These are phyloP conservation scores for Polymixis flavicincta DNA, from an alignment of 2,888 invertebrate genomes.

Conservation along the genomic window DNA sequence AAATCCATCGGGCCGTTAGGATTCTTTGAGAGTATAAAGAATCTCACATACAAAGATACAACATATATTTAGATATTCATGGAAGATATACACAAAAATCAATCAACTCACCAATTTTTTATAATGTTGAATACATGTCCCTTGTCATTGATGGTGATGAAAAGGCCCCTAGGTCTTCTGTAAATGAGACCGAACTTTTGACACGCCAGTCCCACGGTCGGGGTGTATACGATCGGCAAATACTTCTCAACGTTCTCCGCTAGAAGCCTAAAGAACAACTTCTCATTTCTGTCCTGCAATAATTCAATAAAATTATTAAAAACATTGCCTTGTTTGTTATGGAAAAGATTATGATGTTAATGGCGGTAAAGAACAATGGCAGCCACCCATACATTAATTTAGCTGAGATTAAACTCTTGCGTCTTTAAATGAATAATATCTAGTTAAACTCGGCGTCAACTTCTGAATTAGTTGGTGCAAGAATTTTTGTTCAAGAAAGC, in stretches of 20 bases:
- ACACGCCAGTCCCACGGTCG: constrained; percentile 99
- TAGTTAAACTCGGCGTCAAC: too few relatives aligned
- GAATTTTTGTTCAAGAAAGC: too few relatives aligned
- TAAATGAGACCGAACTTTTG: constrained; percentile 99
- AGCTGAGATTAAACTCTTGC: too few relatives aligned
- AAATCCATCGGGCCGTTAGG: background rate
- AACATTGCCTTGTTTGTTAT: constrained; percentile 30
- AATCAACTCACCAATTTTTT: constrained; percentile 95
- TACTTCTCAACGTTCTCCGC: constrained; percentile 97
- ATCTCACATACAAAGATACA: background rate
- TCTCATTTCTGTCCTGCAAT: constrained; percentile 97
- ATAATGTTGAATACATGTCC: constrained; percentile 97
- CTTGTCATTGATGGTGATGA: constrained; percentile 98
- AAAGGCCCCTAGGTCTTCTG: constrained; percentile 98
- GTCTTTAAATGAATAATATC: too few relatives aligned
- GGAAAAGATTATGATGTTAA: background rate
- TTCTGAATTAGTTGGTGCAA: too few relatives aligned
- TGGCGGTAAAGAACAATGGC: background rate
- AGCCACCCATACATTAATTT: too few relatives aligned
- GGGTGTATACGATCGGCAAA: constrained; percentile 99
- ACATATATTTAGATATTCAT: background rate
- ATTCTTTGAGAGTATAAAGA: background rate
- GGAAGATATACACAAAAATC: background rate
- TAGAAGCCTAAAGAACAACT: constrained; percentile 97
- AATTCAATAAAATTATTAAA: constrained; percentile 73